Evolutionary conservation across 2,797 vertebrate genomes (phyloP).

Genomic region (Pristis pectinata): DNA sequence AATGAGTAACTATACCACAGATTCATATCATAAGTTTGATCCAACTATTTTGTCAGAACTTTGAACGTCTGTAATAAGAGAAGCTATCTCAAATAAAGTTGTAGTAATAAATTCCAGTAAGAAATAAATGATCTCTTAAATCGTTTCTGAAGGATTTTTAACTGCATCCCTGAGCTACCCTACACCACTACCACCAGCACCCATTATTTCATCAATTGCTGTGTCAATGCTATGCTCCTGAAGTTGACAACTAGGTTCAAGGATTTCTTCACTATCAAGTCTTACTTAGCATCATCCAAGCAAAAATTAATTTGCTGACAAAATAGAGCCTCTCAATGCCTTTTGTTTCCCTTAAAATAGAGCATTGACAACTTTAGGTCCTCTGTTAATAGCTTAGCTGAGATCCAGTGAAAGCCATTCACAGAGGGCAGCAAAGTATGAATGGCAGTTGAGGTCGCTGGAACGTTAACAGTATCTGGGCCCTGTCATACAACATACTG

Average conservation of each 20-base stretch:
- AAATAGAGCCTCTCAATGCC: too few relatives aligned
- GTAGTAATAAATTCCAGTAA: background rate
- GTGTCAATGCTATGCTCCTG: background rate
- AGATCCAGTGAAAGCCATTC: background rate
- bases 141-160: background rate
- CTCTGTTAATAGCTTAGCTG: background rate
- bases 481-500: background rate
- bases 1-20: background rate
- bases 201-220: background rate
- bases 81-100: background rate
- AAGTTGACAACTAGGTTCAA: background rate
- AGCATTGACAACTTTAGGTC: background rate
- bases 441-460: background rate
- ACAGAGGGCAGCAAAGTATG: background rate
- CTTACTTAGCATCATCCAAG: background rate
- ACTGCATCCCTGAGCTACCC: background rate
- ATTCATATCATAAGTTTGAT: background rate
- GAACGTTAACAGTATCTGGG: background rate
- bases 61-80: background rate
- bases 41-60: background rate
- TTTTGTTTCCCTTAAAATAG: background rate
- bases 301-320: background rate
- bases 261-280: background rate
- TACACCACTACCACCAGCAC: background rate
- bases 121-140: background rate